These are phyloP conservation scores for Heliconius congener DNA, from an alignment of 1,140 invertebrate genomes.

Conservation along the genomic window DNA sequence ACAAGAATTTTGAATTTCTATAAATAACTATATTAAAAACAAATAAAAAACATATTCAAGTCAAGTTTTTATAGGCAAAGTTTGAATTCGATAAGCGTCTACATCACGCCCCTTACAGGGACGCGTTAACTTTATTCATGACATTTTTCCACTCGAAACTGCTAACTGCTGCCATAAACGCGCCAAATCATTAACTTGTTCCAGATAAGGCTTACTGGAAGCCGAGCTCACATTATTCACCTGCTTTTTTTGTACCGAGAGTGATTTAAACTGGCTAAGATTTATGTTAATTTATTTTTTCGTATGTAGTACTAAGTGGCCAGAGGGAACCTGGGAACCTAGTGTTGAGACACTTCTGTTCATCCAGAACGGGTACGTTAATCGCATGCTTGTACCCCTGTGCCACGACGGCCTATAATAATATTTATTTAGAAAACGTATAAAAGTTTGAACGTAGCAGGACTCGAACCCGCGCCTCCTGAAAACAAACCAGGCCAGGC, in stretches of 20 bases:
- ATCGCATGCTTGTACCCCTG: too few species aligned
- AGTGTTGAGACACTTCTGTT: too few species aligned
- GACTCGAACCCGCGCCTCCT: too few species aligned
- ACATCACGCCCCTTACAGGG: neutral
- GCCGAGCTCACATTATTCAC: slow-evolving; percentile 9
- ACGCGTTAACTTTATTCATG: slow-evolving; percentile 20
- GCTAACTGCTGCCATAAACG: slow-evolving; percentile 27
- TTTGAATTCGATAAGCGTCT: slow-evolving; percentile 9
- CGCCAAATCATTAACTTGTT: slow-evolving; percentile 29
- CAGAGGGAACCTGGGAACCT: too few species aligned
- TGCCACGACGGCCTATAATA: too few species aligned
- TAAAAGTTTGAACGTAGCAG: too few species aligned
- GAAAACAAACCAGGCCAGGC: too few species aligned
- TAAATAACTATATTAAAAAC: slow-evolving; percentile 1
- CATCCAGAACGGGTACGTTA: too few species aligned
- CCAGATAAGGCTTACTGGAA: slow-evolving; percentile 23
- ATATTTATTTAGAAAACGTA: too few species aligned
- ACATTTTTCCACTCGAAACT: slow-evolving; percentile 21
- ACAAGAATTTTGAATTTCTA: neutral
- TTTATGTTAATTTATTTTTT: neutral
- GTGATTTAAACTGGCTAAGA: neutral
- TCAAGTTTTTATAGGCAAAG: neutral
- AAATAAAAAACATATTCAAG: neutral
- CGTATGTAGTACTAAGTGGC: too few species aligned
- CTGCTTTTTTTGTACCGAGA: neutral